Base-by-base conservation (phyloP, 2,797 vertebrate species). In the Mormyrops attenuatus region DNA sequence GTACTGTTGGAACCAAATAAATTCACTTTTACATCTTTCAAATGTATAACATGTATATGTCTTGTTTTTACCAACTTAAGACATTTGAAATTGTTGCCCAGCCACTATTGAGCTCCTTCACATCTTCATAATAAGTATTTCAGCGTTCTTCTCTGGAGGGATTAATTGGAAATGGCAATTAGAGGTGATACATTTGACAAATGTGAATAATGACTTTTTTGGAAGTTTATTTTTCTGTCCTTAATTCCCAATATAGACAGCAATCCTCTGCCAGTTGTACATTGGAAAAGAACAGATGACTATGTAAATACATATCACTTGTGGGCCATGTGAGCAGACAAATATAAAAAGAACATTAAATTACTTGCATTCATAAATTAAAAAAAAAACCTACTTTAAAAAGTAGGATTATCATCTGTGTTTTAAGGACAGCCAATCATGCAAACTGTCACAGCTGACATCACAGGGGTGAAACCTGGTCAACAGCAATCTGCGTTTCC, bases 1-100 rank as follows among this genome's bases (percentile, higher is more conserved):
- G 92, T 95, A 93, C 94, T 94, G 93, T 96, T 95, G 93, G 94
- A 95, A 95, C 94, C 94, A 94, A 94, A 97, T 97, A 95, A 96
- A 95, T 92, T 88, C 92, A 91, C 91, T 89, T 22, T 69, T 89
- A 93, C 84, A 52, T 91, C 92, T 95, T 96, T 95, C 90, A 94
- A 93, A 90, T 93, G 93, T 66, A 38, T 66, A 47, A 34, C 91
- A 90, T 13, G 41, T 20, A 26, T 80, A 63, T 77, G 41, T 82
- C 47, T 82, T 82, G 17, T 47, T 82, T 82, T 47, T 82, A n/a
- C 41, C 77, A n/a, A 47, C 17, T 22, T 80, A 80, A 80, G 5
- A 80, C 73, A 80, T 80, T 17, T 47, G 34, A 47, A 80, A 47
- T n/a, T 80, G 41, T 20, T 41, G 30, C 20, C 73, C 73, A 47